Evolutionary conservation across 2,113 vertebrate genomes (phyloP).

Genomic region (Serinus canaria): DNA sequence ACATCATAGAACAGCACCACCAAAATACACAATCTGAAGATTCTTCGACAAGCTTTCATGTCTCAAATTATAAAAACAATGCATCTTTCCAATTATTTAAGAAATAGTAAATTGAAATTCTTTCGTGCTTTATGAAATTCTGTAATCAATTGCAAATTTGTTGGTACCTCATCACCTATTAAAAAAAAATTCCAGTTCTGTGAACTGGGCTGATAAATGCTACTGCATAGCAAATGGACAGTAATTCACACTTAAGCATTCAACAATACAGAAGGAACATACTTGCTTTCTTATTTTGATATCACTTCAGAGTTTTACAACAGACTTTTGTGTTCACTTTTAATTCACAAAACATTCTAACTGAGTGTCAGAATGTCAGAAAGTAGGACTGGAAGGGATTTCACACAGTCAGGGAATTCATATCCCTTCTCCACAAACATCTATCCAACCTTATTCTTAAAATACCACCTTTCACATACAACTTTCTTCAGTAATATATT

Average conservation of each 20-base stretch:
- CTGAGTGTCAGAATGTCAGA: not conserved
- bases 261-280: not conserved
- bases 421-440: not conserved
- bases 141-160: not conserved
- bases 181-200: not conserved
- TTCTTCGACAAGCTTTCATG: not conserved
- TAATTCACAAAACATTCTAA: not conserved
- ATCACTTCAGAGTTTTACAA: not conserved
- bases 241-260: not conserved
- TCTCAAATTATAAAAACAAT: not conserved
- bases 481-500: not conserved
- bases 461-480: not conserved
- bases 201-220: not conserved
- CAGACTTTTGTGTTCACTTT: not conserved
- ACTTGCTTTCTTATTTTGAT: not conserved
- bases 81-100: slow-evolving; percentile 17
- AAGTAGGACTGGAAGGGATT: not conserved
- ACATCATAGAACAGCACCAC: not conserved
- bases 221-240: not conserved
- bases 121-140: not conserved
- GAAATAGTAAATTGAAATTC: slow-evolving; percentile 32
- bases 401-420: not conserved
- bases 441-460: not conserved
- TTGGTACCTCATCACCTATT: not conserved
- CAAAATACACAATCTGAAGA: not conserved